Evolutionary conservation across 2,888 invertebrate genomes (phyloP), one percentile per base, ranked within the genome.

Genomic region (Elmis aenea): DNA sequence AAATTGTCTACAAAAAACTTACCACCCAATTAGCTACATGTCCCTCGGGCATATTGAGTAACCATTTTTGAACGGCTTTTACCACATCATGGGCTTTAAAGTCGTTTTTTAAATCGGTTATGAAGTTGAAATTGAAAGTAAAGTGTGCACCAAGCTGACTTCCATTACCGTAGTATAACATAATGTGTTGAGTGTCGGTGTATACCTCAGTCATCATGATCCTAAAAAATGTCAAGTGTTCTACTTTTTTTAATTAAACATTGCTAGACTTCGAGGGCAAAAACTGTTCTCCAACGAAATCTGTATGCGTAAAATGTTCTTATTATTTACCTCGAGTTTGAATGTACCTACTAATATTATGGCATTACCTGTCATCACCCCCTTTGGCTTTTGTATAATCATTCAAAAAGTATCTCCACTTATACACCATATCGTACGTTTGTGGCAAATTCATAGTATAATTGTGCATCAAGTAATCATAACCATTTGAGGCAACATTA

Each of bases 131-230:
- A 62, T 89, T 89, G 58, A 87, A 87, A 1, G 87, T 83, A 59
- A 89, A 77, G 39, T 88, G 82, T 2, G 83, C 73, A 8, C 86
- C 84, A 14, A 49, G 14, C n/a, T 33, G 39, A 15, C 67, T 59
- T 1, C 70, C 68, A 2, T 70, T 64, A 1, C 76, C 75, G 53
- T 85, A 89, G 60, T 81, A 89, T 26, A 66, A 73, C 68, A 81
- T 75, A 1, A 77, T 76, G 1, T 72, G 60, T 18, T 75, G 65
- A 13, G 79, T 67, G 34, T 69, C 71, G 0, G 80, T 74, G 53
- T 85, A 85, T 0, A 80, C 83, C 66, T 89, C 88, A 1, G 83
- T 81, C 79, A 89, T 80, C 73, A 88, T 75, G 0, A 88, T 74
- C 56, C 81, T 73, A 42, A n/a, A 43, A 47, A 35, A 15, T 18